Evolutionary conservation across 2,797 vertebrate species (phyloP), one percentile per base, ranked within the genome.

Genomic region (Falco columbarius): DNA sequence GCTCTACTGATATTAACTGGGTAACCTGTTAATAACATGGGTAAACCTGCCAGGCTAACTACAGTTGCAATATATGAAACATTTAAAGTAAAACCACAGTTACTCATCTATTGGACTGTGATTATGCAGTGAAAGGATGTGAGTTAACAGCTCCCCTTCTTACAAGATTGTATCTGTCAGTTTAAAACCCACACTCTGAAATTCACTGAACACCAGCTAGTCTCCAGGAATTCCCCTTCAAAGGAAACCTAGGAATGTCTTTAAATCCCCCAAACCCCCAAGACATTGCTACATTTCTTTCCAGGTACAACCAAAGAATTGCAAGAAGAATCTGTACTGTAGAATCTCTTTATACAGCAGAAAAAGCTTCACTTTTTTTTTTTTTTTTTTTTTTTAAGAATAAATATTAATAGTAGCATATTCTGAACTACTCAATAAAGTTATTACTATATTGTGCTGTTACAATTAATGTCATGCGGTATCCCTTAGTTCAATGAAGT

Each of bases 161-260:
- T 73, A 65, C 24, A 81, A 81, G 34, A 24, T 24, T 54, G 23
- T 22, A 18, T 91, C 55, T 84, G 47, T 59, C 26, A 71, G 24
- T 91, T 93, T 90, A 86, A 92, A 70, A 17, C 3, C 17, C 3
- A 1, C 36, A 71, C 38, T 81, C 30, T 55, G 54, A 88, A 88
- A 90, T 75, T 83, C 66, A 21, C 23, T 72, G 58, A 80, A 83
- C 24, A 66, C 9, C 66, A 90, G 22, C 12, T 42, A 47, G 18
- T 52, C 70, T 90, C 38, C 52, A 77, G 62, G 83, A 94, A 84
- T 52, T 17, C 8, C 10, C 10, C 34, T 91, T 94, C 75, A 90
- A 96, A 95, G 76, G 54, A 91, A 81, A 91, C 44, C 70, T 34
- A 47, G n/a, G 46, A 46, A 23, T 95, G 90, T 72, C 54, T 81